These are phyloP conservation scores for Anolis carolinensis DNA, from an alignment of 2,113 vertebrate species.

Conservation along the genomic window DNA sequence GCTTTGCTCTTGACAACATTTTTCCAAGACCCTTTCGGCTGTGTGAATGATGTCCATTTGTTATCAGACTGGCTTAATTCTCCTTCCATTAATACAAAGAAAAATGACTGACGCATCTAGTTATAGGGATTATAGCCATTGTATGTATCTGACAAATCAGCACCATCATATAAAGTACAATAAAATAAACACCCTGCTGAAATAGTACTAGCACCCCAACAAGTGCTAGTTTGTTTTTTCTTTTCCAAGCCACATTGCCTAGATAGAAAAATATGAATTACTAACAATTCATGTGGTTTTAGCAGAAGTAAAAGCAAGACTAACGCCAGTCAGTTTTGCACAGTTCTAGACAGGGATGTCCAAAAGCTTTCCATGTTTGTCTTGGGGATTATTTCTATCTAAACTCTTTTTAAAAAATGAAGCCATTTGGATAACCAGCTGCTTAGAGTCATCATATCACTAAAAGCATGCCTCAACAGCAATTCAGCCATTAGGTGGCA, in stretches of 20 bases:
- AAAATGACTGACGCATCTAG: constrained; percentile 67
- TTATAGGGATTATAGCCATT: constrained; percentile 61
- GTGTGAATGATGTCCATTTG: constrained; percentile 55
- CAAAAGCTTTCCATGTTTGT: neutral
- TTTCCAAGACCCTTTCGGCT: constrained; percentile 57
- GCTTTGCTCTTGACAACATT: constrained; percentile 65
- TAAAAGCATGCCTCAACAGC: neutral
- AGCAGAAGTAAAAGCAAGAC: neutral
- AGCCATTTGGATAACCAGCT: neutral
- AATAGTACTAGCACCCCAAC: neutral
- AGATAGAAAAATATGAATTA: constrained; percentile 6
- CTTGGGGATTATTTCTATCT: neutral
- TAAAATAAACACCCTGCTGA: neutral
- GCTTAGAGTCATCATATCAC: neutral
- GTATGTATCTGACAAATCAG: constrained; percentile 31
- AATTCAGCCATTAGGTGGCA: neutral
- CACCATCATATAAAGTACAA: constrained; percentile 8
- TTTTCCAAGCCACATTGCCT: neutral
- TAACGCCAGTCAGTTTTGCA: neutral
- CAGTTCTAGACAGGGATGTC: neutral
- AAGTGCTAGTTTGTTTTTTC: constrained; percentile 1
- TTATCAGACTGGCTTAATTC: constrained; percentile 42
- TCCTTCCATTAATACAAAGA: constrained; percentile 48
- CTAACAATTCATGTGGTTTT: neutral
- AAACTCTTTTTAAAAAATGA: neutral